Evolutionary conservation across 1,140 invertebrate genomes (phyloP).

Genomic region (Eueides isabella): DNA sequence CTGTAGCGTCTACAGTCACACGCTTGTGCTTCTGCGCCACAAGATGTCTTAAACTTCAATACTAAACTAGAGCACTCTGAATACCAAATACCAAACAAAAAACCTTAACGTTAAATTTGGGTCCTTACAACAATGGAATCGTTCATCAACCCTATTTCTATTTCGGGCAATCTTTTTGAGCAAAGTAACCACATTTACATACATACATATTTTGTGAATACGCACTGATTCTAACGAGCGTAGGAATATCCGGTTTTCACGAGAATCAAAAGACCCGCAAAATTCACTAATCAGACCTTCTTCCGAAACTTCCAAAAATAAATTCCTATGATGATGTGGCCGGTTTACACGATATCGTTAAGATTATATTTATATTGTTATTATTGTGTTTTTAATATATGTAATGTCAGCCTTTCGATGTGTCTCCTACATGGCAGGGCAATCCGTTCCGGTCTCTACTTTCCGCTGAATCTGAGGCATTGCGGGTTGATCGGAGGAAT

Average conservation of each 20-base stretch:
- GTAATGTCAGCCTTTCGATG: too few relatives aligned
- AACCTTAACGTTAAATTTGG: too few relatives aligned
- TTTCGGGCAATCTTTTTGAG: constrained; percentile 19
- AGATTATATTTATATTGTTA: constrained; percentile 22
- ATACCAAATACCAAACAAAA: not conserved
- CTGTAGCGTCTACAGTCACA: too few relatives aligned
- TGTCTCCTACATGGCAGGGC: too few relatives aligned
- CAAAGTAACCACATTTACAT: constrained; percentile 29
- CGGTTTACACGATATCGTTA: constrained; percentile 23
- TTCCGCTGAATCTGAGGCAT: too few relatives aligned
- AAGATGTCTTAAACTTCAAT: too few relatives aligned
- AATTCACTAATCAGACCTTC: constrained; percentile 38
- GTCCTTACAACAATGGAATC: not conserved
- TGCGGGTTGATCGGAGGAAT: too few relatives aligned
- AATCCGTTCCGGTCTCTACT: too few relatives aligned
- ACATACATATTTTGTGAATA: constrained; percentile 19
- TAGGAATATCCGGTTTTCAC: constrained; percentile 36
- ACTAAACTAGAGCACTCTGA: too few relatives aligned
- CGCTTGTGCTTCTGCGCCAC: too few relatives aligned
- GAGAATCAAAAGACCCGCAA: constrained; percentile 42
- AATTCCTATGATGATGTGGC: constrained; percentile 15
- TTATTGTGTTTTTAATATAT: too few relatives aligned
- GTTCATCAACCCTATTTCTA: not conserved
- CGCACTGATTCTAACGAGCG: constrained; percentile 8
- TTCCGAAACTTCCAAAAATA: constrained; percentile 39